These are phyloP conservation scores for Merluccius polli DNA, from an alignment of 2,797 vertebrate genomes.

Conservation along the genomic window DNA sequence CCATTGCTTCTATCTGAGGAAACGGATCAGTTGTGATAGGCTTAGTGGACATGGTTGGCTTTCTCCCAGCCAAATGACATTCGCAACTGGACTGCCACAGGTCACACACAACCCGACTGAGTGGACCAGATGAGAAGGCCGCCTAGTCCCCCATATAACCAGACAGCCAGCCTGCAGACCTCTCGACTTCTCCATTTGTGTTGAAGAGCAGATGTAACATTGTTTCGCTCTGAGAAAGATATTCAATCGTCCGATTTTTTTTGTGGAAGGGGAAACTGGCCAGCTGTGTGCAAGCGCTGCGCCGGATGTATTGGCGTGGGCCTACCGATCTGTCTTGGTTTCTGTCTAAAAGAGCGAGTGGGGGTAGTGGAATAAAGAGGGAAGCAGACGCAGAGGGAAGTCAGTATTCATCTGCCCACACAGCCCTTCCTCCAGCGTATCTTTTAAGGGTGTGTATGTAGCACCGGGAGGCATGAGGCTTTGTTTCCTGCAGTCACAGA, in stretches of 20 bases:
- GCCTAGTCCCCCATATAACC: constrained; percentile 34
- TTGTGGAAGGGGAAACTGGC: constrained; percentile 37
- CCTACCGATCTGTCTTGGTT: constrained; percentile 46
- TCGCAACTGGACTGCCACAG: constrained; percentile 34
- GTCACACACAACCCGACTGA: constrained; percentile 46
- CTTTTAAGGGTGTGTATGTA: constrained; percentile 30
- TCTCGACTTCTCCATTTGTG: constrained; percentile 44
- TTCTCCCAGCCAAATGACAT: constrained; percentile 49
- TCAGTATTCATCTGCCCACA: constrained; percentile 60
- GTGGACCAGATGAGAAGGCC: constrained; percentile 24
- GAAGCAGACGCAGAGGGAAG: constrained; percentile 39
- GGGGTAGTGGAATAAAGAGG: constrained; percentile 23
- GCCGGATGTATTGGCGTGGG: constrained; percentile 33
- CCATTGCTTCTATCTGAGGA: constrained; percentile 13
- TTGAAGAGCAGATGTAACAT: constrained; percentile 52
- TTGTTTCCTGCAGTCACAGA: constrained; percentile 40
- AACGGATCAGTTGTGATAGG: constrained; percentile 22
- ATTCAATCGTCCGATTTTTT: constrained; percentile 53
- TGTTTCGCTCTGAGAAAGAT: constrained; percentile 49
- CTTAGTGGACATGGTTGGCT: constrained; percentile 35
- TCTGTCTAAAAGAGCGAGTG: constrained; percentile 31
- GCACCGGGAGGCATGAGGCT: constrained; percentile 40
- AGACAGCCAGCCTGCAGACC: constrained; percentile 25
- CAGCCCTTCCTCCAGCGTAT: constrained; percentile 48
- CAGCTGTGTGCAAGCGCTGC: constrained; percentile 29